These are phyloP conservation scores for Puffinus mauretanicus DNA, from an alignment of 2,113 vertebrate genomes.

Conservation along the genomic window DNA sequence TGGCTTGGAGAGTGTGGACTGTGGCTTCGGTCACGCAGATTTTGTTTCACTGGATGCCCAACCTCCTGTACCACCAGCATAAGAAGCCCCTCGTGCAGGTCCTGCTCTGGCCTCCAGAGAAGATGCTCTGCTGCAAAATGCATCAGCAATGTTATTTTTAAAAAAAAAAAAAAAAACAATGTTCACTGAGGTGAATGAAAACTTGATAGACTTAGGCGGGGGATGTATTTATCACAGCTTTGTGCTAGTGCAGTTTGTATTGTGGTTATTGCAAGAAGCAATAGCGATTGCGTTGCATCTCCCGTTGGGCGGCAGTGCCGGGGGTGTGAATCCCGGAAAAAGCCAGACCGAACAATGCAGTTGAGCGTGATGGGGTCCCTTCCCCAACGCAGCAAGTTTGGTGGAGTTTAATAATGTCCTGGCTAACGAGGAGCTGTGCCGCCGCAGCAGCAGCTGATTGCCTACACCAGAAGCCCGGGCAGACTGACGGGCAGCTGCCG, in stretches of 20 bases:
- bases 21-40: background rate
- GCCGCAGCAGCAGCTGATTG: background rate
- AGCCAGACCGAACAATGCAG: rapidly evolving
- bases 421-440: background rate
- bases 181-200: background rate
- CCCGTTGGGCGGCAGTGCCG: background rate
- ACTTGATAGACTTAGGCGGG: no score
- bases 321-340: background rate
- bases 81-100: background rate
- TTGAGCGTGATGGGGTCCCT: rapidly evolving
- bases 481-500: background rate
- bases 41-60: background rate
- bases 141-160: background rate
- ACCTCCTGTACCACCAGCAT: background rate
- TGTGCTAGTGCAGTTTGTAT: background rate
- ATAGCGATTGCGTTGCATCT: background rate
- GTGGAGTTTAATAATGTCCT: background rate
- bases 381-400: rapidly evolving
- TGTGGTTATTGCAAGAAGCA: background rate
- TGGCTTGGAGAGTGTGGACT: background rate
- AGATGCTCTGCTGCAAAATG: background rate
- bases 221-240: background rate
- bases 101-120: background rate
- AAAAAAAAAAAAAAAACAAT: no score
- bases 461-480: background rate